Evolutionary conservation across 2,113 vertebrate genomes (phyloP), one percentile per base, ranked within the genome.

Genomic region (Grammomys surdaster): DNA sequence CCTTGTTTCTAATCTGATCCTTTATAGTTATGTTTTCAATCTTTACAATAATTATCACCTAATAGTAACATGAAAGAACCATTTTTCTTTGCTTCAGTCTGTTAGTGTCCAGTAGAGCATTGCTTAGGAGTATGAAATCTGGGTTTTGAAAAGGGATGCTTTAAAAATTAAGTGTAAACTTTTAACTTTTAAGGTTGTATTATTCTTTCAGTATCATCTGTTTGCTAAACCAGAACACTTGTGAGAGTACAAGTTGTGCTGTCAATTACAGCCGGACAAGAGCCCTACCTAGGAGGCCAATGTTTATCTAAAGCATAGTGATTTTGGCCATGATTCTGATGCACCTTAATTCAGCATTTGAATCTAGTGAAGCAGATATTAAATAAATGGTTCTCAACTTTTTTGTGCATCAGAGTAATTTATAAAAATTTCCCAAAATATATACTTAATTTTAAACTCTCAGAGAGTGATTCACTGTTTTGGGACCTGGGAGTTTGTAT

Each of bases 21-120:
- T 67, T 96, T 82, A 82, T 87, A 97, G 46, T 33, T 94, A 9
- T 85, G 33, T 93, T 93, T 96, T 96, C 16, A 95, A 31, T 88
- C 65, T 96, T 86, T 26, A 91, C 54, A 95, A 90, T 63, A 70
- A 69, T 86, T 88, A 92, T 40, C 26, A 91, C 58, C 70, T 54
- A 90, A 70, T 88, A 78, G 48, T 33, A 77, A 3, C 89, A 63
- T 11, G 76, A 11, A 89, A 43, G 48, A 94, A 82, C 93, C 12
- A 0, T 36, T 43, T 93, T 89, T 54, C 31, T 93, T 76, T 76
- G 10, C 31, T 89, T 80, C 75, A 36, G 58, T 46, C 56, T 67
- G 89, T 69, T 86, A 67, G 63, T 93, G 33, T 95, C 84, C 43
- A 73, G 63, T 6, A 90, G 20, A 95, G 31, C 84, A 40, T 92